phyloP scores from a whole-genome alignment of 2,797 vertebrate species.

The Galago senegalensis region DNA sequence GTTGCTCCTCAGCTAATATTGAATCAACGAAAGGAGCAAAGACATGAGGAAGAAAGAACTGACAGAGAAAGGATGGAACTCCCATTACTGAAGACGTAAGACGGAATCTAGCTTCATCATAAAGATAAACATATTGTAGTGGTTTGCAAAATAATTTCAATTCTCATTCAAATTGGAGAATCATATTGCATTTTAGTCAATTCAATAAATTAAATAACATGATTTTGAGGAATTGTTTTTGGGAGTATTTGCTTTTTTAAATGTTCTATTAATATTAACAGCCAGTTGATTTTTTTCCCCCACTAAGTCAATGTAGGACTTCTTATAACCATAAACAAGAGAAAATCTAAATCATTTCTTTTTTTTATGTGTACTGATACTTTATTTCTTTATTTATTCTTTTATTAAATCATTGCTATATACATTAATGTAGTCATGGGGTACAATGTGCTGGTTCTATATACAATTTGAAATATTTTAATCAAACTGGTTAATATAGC shows the following conservation, averaged over 20 bases:
- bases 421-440: no score
- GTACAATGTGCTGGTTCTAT: no score
- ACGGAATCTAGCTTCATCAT: not conserved
- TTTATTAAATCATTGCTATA: no score
- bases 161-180: not conserved
- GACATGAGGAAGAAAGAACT: not conserved
- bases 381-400: no score
- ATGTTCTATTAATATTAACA: not conserved
- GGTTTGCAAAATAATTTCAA: not conserved
- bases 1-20: not conserved
- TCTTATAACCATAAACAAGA: not conserved
- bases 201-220: not conserved
- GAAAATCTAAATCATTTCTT: not conserved
- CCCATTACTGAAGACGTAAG: not conserved
- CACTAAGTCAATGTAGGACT: not conserved
- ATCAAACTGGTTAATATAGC: no score
- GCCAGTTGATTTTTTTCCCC: not conserved
- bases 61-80: not conserved
- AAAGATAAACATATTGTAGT: not conserved
- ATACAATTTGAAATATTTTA: no score
- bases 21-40: constrained; percentile 24
- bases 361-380: no score
- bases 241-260: not conserved
- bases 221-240: not conserved
- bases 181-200: not conserved